Base-by-base conservation (phyloP, 2,888 invertebrate genomes). In the Tinea trinotella region DNA sequence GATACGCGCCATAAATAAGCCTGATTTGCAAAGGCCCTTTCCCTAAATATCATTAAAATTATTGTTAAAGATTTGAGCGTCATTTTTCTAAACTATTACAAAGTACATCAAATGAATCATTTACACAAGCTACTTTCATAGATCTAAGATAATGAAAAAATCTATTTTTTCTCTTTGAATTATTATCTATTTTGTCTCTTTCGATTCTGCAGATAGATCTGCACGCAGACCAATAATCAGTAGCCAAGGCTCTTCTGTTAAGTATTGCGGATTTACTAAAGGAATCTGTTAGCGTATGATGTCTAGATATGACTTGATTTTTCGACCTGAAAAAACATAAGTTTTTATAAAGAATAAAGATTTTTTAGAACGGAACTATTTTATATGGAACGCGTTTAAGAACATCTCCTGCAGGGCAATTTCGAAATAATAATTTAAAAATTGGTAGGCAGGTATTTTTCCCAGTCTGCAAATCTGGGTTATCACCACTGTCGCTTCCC, bases 121-220 rank as follows among this genome's bases (percentile, higher is more conserved):
- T 85, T 61, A 79, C 86, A 7, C 30, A 30, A 60, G 87, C 87
- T 46, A 84, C 67, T 64, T 84, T 86, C 56, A 89, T 68, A 52
- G 88, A 88, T 60, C 90, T 89, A n/a, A 94, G 82, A 74, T 94
- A 94, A 71, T 93, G 93, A 74, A 91, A 92, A 74, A 92, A 94
- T 55, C 94, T 87, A 64, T 92, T 93, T 57, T 91, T 89, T 57
- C 93, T 87, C 66, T 93, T 92, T 1, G 69, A 77, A 62, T 87
- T 90, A 19, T 65, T 71, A 49, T 88, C 86, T 24, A 88, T 85
- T 63, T 92, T 89, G 10, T 63, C 64, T 60, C 88, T 88, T 67
- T 95, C 94, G 40, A 88, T 80, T 59, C 93, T 88, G 59, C 92
- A 91, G 55, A 95, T 92, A 12, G 87, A 73, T 24, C 94, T 87